phyloP scores from a whole-genome alignment of 2,888 invertebrate species.

The Agrotis exclamationis region DNA sequence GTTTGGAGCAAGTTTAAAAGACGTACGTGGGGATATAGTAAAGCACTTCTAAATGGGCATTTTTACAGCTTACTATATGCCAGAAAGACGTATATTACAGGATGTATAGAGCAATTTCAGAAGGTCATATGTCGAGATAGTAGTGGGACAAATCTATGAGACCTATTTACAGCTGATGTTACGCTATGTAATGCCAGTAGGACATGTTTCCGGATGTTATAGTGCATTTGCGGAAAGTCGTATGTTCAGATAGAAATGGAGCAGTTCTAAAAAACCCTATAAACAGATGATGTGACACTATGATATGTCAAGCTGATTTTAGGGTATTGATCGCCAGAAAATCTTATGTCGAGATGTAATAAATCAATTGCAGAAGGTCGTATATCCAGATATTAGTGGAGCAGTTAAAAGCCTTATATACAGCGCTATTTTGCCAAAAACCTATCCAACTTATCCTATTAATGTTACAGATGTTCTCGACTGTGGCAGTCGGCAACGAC shows the following conservation, averaged over 20 bases:
- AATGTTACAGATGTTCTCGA: not conserved
- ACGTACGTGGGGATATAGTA: not conserved
- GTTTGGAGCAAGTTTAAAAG: not conserved
- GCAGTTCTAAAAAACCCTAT: not conserved
- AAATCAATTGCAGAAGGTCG: too few relatives aligned
- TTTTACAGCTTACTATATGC: not conserved
- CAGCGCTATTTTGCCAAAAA: too few relatives aligned
- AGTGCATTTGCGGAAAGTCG: not conserved
- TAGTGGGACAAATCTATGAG: not conserved
- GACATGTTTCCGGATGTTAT: not conserved
- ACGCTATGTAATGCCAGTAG: too few relatives aligned
- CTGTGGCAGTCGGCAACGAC: constrained; percentile 3
- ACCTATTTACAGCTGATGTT: not conserved
- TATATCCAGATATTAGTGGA: too few relatives aligned
- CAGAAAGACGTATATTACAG: not conserved
- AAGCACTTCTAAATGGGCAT: not conserved
- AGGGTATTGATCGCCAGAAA: too few relatives aligned
- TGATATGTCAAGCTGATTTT: too few relatives aligned
- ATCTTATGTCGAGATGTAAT: too few relatives aligned
- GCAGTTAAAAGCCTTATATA: too few relatives aligned
- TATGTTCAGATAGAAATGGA: not conserved
- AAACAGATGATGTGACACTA: too few relatives aligned
- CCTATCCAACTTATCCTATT: too few relatives aligned
- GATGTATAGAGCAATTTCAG: not conserved
- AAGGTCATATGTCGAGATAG: not conserved